Base-by-base conservation (phyloP, 2,888 invertebrate genomes). In the Nymphalis c-album region DNA sequence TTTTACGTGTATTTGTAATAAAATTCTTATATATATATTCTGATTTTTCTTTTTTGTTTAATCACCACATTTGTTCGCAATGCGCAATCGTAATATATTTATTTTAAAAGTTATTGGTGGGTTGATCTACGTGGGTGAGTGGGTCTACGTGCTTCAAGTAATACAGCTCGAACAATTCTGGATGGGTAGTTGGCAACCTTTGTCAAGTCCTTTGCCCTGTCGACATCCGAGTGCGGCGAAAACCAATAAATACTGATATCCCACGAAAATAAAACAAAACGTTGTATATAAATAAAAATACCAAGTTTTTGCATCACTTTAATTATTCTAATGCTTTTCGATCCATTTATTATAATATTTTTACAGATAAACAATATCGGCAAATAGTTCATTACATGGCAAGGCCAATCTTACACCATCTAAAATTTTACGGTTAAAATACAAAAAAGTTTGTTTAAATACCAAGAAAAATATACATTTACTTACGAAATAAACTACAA, bases 261-360 rank as follows among this genome's bases (percentile, higher is more conserved):
- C 22, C 22, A 22, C 22, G 22, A 2, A 22, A 22, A 22, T 22
- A 22, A 22, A 22, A 22, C 2, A 1, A 22, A 22, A 22, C 2
- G 22, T 22, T 22, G 45, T n/a, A 40, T 10, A 8, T 26, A 40
- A 67, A 20, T 26, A 63, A 64, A 18, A 58, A 63, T 58, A 60
- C 40, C 16, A 26, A 35, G 40, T 69, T 71, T 63, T 73, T 62
- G 71, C 71, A 75, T 74, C 69, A 69, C 64, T 84, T 79, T 81
- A 87, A 88, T 88, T 87, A 88, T 84, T 86, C 90, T 90, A 91
- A 89, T 67, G 89, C 89, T 88, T 85, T 85, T 83, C 76, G 74
- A 78, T 83, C 80, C 82, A 83, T 85, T 88, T 80, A 83, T 80
- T 84, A 86, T 83, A 80, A 83, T 76, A 55, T 79, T 85, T 86